phyloP scores from a whole-genome alignment of 2,113 vertebrate genomes.

The Propithecus coquereli region DNA sequence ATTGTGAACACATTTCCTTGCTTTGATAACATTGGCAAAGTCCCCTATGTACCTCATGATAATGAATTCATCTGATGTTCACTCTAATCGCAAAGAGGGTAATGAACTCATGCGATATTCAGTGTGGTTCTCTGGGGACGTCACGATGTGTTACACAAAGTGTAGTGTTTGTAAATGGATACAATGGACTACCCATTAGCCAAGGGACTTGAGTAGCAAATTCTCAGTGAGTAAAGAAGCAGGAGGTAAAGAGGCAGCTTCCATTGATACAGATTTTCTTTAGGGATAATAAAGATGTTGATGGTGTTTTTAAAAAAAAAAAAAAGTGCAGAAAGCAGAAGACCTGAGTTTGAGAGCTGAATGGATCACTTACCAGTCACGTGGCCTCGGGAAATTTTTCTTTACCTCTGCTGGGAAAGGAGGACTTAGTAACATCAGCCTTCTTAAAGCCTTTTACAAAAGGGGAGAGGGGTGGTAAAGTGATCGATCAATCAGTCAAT shows the following conservation, averaged over 20 bases:
- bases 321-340: not conserved
- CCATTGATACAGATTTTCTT: not conserved
- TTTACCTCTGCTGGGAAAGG: not conserved
- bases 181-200: not conserved
- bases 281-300: not conserved
- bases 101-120: slow-evolving; percentile 75
- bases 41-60: slow-evolving; percentile 38
- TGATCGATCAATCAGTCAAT: not conserved
- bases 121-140: slow-evolving; percentile 48
- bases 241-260: slow-evolving; percentile 25
- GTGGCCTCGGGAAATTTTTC: not conserved
- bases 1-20: slow-evolving; percentile 44
- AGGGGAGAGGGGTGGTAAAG: not conserved
- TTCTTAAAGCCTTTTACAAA: not conserved
- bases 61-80: slow-evolving; percentile 79
- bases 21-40: slow-evolving; percentile 64
- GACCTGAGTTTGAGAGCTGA: not conserved
- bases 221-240: slow-evolving; percentile 11
- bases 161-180: slow-evolving; percentile 68
- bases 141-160: slow-evolving; percentile 53
- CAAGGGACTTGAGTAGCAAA: slow-evolving; percentile 21
- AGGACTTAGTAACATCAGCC: not conserved
- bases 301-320: not conserved
- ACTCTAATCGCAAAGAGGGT: slow-evolving; percentile 70
- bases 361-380: not conserved